Evolutionary conservation across 2,113 vertebrate species (phyloP).

Genomic region (Bettongia penicillata): DNA sequence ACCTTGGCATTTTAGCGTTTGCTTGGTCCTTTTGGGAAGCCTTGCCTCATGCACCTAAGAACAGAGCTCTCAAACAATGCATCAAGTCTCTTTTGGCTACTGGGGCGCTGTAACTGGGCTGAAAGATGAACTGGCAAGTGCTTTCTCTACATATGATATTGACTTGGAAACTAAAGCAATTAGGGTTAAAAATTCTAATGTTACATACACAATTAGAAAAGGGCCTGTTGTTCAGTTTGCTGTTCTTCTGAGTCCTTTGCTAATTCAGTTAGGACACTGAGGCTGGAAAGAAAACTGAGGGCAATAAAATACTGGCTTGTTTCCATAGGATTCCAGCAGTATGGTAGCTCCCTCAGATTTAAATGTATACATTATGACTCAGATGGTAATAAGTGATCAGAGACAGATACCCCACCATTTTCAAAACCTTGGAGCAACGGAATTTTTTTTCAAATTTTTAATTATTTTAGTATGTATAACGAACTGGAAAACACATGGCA

Average conservation of each 20-base stretch:
- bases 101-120: background rate
- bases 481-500: background rate
- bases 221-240: constrained; percentile 32
- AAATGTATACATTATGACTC: constrained; percentile 38
- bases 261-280: constrained; percentile 42
- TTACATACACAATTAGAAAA: constrained; percentile 32
- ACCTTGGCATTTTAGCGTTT: background rate
- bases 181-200: constrained; percentile 10
- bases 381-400: constrained; percentile 35
- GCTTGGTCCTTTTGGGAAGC: background rate
- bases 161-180: constrained; percentile 22
- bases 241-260: background rate
- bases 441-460: constrained; percentile 16
- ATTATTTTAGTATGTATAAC: constrained; percentile 22
- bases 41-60: background rate
- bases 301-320: constrained; percentile 23
- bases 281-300: background rate
- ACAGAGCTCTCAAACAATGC: background rate
- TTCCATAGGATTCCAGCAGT: background rate
- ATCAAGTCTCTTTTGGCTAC: background rate
- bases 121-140: background rate
- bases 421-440: constrained; percentile 14
- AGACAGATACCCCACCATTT: constrained; percentile 34
- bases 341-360: constrained; percentile 17
- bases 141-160: constrained; percentile 3